Evolutionary conservation across 2,888 invertebrate genomes (phyloP), one percentile per base, ranked within the genome.

Genomic region (Mythimna vitellina): DNA sequence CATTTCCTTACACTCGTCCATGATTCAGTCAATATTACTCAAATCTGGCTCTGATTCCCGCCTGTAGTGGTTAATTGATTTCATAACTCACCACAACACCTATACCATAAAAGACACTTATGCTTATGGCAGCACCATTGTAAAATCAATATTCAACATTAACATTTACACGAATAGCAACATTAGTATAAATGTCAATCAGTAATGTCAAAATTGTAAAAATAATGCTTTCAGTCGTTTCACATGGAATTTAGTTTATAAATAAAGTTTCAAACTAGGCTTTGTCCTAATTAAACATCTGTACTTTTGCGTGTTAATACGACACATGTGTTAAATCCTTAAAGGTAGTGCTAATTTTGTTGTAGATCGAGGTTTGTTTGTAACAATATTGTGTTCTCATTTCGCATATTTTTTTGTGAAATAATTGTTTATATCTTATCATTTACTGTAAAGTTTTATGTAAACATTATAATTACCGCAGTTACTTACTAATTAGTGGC

Each of bases 161-260:
- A 42, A 65, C 0, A 42, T 62, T 57, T 46, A 51, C 9, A 9
- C 4, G 1, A 57, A 57, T 51, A 65, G 84, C 77, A 82, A 81
- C 70, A 77, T 60, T 42, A 1, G 8, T 6, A 7, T 20, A 54
- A 80, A 76, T 82, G 82, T 81, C 82, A 80, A 80, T 54, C 32
- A 25, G 42, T 65, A 22, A 71, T 42, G 84, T 85, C 82, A 87
- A 86, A 75, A 73, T 80, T 69, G 73, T 68, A 78, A 87, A 86
- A 86, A 86, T 82, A 85, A 81, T 86, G 87, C 86, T 78, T 83
- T 82, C 70, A 25, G 80, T 76, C 70, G 60, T 78, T 76, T 73
- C 73, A 80, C 72, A 80, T 76, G 82, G 73, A 65, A 58, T 74
- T 74, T 70, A 86, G 68, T 74, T 77, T 75, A 77, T 51, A 86